Conservation (phyloP, 2,113 vertebrate genomes). For the Microcebus jonahi region DNA sequence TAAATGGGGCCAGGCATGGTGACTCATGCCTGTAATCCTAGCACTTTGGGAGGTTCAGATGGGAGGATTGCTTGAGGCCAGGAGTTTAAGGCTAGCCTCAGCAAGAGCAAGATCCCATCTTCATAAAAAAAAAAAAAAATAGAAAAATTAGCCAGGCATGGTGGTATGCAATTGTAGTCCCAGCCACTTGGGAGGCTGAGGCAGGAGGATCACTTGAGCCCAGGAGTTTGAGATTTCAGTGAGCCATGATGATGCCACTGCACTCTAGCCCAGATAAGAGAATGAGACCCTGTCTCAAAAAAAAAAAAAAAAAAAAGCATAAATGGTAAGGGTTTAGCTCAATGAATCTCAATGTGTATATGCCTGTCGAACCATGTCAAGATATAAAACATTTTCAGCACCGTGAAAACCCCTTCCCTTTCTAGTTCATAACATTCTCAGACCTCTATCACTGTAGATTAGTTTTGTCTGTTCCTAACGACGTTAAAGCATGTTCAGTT, state of each 20-base stretch:
- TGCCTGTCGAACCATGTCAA: not conserved
- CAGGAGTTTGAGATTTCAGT: not conserved
- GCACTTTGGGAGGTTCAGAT: not conserved
- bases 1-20: not conserved
- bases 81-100: not conserved
- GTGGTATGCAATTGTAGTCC: not conserved
- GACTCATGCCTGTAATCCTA: not conserved
- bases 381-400: not conserved
- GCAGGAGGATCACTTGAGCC: not conserved
- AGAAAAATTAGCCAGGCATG: not conserved
- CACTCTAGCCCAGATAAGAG: not conserved
- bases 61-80: not conserved
- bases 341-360: not conserved
- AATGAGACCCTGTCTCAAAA: not conserved
- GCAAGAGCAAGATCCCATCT: not conserved
- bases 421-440: not conserved
- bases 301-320: not conserved
- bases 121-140: not conserved
- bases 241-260: not conserved
- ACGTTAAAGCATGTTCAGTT: not conserved
- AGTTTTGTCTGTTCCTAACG: not conserved
- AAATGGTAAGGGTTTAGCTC: not conserved
- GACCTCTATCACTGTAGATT: not conserved
- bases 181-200: not conserved
- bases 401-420: fast-evolving